Evolutionary conservation across 1,140 invertebrate species (phyloP).

Genomic region (Piezodorus guildinii): DNA sequence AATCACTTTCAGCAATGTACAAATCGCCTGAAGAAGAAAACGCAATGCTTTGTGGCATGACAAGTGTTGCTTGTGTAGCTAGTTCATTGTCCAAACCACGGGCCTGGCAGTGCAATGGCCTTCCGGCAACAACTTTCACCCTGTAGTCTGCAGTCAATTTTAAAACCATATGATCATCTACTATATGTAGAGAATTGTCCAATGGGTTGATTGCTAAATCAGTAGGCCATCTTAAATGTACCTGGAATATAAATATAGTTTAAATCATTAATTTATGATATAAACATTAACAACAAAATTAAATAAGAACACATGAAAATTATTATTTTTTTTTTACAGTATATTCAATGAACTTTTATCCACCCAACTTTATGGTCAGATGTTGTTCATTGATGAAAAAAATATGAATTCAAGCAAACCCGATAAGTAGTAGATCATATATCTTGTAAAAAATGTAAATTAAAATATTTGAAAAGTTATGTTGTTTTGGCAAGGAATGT

Average conservation of each 20-base stretch:
- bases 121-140: constrained; percentile 82
- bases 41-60: constrained; percentile 86
- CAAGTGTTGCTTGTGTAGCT: constrained; percentile 76
- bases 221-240: constrained; percentile 88
- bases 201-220: constrained; percentile 86
- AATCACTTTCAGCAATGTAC: constrained; percentile 90
- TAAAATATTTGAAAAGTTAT: too few species aligned
- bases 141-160: constrained; percentile 80
- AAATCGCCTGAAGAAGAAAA: constrained; percentile 91
- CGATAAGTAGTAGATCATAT: too few species aligned
- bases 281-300: too few species aligned
- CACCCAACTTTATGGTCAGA: too few species aligned
- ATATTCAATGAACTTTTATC: too few species aligned
- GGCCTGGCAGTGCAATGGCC: constrained; percentile 75
- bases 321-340: too few species aligned
- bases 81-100: constrained; percentile 64
- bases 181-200: constrained; percentile 87
- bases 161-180: constrained; percentile 90
- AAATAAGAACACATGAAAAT: too few species aligned
- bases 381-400: too few species aligned
- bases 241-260: constrained; percentile 36
- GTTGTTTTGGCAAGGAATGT: too few species aligned
- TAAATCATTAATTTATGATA: too few species aligned
- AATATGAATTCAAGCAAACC: too few species aligned
- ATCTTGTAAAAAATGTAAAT: too few species aligned